Base-by-base conservation (phyloP, 2,797 vertebrate genomes). In the Sparus aurata region DNA sequence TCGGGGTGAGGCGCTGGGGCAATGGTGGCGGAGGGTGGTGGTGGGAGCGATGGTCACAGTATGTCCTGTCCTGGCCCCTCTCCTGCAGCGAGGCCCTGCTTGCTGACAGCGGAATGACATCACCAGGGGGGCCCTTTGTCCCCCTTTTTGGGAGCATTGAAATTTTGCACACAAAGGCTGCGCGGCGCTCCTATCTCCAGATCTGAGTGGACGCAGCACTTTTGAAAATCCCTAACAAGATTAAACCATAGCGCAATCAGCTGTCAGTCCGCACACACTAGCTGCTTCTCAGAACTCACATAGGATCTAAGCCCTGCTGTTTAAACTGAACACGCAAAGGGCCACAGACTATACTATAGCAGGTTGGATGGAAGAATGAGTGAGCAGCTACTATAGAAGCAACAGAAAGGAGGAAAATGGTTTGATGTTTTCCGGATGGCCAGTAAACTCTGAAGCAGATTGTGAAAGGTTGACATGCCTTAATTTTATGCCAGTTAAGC, bases 191-290 rank as follows among this genome's bases (percentile, higher is more conserved):
- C 91, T 95, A 95, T 95, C 94, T 93, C 85, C 94, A 91, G 84
- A 95, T 96, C 94, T 89, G 90, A 93, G 93, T 94, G 94, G 94
- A 95, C 93, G 85, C 95, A 95, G 95, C 95, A 95, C 93, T 95
- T 95, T 95, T 95, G 93, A 93, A 95, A 95, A 94, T 94, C 93
- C 94, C 92, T 94, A 95, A 95, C 93, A 89, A 95, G 95, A 95
- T 95, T 95, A 95, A 93, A 95, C 85, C 91, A 88, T 88, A 87
- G 91, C 77, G 93, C 93, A 84, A 92, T 94, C 93, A 93, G 91
- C 93, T 94, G 93, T 95, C 93, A 93, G 91, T 92, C 87, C 59
- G 30, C 82, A 85, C 87, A 82, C 86, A 88, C 79, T 77, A 65
- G 83, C 89, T 87, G 89, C 80, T 91, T 92, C 92, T 91, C 88